A percentile compares a stretch with the other conserved stretches of the same genome.
Conservation (phyloP, 2,113 vertebrate species). For the Sciurus niger region DNA sequence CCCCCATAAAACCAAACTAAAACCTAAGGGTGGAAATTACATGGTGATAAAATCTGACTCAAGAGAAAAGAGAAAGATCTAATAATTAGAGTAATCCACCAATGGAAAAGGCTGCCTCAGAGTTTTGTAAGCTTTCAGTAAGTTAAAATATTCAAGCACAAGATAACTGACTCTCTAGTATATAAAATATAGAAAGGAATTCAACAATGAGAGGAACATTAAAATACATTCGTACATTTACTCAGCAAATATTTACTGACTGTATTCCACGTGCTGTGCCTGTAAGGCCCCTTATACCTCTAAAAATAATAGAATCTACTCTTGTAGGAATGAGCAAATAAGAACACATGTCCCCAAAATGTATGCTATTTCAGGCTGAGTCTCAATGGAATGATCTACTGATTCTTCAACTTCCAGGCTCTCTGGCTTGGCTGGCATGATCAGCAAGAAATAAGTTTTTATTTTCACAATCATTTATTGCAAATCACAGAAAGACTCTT, state of each 20-base stretch:
- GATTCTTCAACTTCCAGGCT: not conserved
- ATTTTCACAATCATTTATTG: constrained; percentile 14
- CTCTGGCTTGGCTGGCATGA: not conserved
- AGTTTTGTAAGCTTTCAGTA: constrained; percentile 34
- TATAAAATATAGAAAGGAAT: constrained; percentile 46
- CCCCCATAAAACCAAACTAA: constrained; percentile 71
- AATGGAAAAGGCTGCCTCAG: constrained; percentile 10
- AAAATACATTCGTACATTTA: constrained; percentile 49
- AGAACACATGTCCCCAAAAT: constrained; percentile 3
- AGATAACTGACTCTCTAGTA: constrained; percentile 41
- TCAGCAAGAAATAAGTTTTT: not conserved
- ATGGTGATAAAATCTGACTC: constrained; percentile 50
- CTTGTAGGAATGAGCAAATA: constrained; percentile 26
- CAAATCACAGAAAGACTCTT: not conserved
- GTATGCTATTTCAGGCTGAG: not conserved
- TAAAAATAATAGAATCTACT: constrained; percentile 58
- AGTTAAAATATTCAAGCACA: not conserved
- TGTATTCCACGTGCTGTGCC: not conserved
- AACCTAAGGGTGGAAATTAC: constrained; percentile 71
- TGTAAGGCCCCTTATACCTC: not conserved
- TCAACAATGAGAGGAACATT: constrained; percentile 18
- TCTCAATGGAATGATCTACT: not conserved
- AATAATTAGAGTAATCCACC: constrained; percentile 64
- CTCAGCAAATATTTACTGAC: constrained; percentile 63
- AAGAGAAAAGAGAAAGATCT: constrained; percentile 39